These are phyloP conservation scores for Teinopalpus imperialis DNA, from an alignment of 2,888 invertebrate species.

Conservation along the genomic window DNA sequence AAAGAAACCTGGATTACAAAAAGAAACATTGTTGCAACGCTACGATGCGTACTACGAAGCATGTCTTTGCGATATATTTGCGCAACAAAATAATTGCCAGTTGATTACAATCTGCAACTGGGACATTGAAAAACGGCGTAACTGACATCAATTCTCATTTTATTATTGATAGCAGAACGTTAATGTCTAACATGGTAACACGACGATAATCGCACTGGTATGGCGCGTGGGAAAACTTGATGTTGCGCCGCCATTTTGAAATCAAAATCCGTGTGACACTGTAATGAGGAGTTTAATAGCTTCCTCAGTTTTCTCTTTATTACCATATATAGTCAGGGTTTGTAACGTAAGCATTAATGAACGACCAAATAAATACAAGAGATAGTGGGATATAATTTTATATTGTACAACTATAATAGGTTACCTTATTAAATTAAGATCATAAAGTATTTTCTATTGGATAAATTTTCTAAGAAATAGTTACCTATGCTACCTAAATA, in stretches of 20 bases:
- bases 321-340: background rate
- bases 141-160: constrained; percentile 17
- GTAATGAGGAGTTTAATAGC: constrained; percentile 16
- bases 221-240: constrained; percentile 17
- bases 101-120: constrained; percentile 12
- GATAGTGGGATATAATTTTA: too few relatives aligned
- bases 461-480: too few relatives aligned
- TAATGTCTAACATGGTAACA: background rate
- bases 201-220: constrained; percentile 6
- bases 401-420: too few relatives aligned
- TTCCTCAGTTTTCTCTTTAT: constrained; percentile 18
- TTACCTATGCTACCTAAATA: too few relatives aligned
- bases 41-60: constrained; percentile 1
- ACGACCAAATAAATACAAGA: too few relatives aligned
- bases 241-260: constrained; percentile 20
- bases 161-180: constrained; percentile 13
- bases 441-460: too few relatives aligned
- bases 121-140: constrained; percentile 16
- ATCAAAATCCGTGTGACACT: constrained; percentile 20
- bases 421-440: too few relatives aligned
- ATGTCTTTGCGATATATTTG: constrained; percentile 5
- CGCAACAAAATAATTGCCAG: constrained; percentile 18
- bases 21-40: background rate
- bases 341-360: background rate
- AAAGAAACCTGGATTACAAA: background rate